phyloP scores from a whole-genome alignment of 2,888 invertebrate species.

The Leucoma salicis region DNA sequence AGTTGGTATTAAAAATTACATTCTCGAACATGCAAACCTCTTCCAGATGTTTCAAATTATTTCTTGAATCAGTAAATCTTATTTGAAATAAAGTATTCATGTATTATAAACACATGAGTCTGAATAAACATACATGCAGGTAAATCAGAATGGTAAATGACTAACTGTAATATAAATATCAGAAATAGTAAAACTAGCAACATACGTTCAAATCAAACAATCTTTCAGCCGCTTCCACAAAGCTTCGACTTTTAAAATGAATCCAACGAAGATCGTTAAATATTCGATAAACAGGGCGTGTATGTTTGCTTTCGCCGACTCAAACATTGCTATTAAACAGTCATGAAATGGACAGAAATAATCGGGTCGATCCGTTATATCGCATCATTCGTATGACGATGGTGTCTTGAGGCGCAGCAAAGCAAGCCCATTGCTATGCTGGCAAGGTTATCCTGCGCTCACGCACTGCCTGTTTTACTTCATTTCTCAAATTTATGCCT shows the following conservation, averaged over 20 bases:
- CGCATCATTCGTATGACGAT: conserved; percentile 76
- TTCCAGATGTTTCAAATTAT: conserved; percentile 71
- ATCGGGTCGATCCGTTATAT: conserved; percentile 80
- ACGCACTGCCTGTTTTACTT: conserved; percentile 55
- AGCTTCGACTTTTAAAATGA: conserved; percentile 78
- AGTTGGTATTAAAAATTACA: conserved; percentile 37
- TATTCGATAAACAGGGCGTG: conserved; percentile 80
- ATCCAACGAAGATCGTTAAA: conserved; percentile 77
- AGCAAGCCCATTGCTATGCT: conserved; percentile 66
- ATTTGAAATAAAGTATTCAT: conserved; percentile 73
- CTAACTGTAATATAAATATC: conserved; percentile 79
- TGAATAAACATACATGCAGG: conserved; percentile 75
- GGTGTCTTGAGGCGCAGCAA: conserved; percentile 59
- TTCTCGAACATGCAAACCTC: conserved; percentile 42
- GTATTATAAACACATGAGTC: conserved; percentile 76
- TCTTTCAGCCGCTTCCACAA: conserved; percentile 74
- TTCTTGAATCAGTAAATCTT: conserved; percentile 68
- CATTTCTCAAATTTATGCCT: conserved; percentile 50
- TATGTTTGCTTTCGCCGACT: conserved; percentile 79
- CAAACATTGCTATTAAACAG: conserved; percentile 82
- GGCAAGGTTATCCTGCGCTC: conserved; percentile 50
- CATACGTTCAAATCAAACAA: conserved; percentile 67
- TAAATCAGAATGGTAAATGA: conserved; percentile 81
- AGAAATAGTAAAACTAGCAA: conserved; percentile 69
- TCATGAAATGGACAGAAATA: conserved; percentile 81